Conservation (phyloP, 1,140 invertebrate species). For the Lepidurus packardi region DNA sequence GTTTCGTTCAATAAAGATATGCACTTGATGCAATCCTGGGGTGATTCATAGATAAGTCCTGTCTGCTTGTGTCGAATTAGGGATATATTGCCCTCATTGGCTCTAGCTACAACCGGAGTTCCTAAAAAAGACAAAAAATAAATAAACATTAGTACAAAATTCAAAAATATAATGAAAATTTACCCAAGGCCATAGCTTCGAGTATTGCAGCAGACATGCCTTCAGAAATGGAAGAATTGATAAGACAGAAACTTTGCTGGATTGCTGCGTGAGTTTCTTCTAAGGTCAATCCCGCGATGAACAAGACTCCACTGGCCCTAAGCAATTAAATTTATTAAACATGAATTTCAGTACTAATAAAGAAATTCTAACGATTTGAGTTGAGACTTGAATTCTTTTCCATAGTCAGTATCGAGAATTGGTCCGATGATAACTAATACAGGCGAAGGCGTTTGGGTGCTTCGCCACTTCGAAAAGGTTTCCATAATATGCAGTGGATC, state of each 20-base stretch:
- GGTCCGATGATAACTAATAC: neutral
- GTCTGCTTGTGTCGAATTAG: neutral
- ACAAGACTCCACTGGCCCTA: neutral
- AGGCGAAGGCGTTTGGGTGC: neutral
- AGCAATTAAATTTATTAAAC: neutral
- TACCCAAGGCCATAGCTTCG: slow-evolving; percentile 2
- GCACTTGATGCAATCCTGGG: neutral
- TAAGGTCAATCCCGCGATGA: neutral
- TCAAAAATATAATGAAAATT: neutral
- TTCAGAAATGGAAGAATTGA: neutral
- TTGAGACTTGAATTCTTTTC: neutral
- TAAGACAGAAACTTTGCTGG: neutral
- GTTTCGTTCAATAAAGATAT: neutral
- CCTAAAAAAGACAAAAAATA: neutral
- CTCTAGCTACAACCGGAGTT: neutral
- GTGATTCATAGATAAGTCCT: neutral
- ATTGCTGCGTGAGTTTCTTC: slow-evolving; percentile 10
- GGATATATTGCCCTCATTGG: neutral
- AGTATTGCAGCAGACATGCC: slow-evolving; percentile 12
- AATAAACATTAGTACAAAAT: neutral
- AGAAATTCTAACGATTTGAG: neutral
- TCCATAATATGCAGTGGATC: neutral
- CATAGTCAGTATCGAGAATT: neutral
- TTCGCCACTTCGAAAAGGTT: neutral
- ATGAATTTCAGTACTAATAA: neutral